Conservation (phyloP, 2,113 vertebrate genomes). For the Lophius piscatorius region DNA sequence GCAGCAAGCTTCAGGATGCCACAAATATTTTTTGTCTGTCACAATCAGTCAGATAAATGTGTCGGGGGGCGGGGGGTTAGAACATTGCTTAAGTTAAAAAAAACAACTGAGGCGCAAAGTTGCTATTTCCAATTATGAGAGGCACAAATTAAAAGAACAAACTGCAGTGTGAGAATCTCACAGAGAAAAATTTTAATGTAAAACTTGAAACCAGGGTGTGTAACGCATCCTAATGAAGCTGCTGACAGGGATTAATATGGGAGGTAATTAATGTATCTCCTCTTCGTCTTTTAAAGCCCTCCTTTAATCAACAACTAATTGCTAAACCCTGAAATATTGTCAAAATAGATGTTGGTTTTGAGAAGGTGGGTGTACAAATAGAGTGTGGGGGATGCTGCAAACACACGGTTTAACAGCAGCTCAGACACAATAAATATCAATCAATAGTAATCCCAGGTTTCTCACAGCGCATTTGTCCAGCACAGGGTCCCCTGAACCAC, state of each 20-base stretch:
- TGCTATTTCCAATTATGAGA: constrained; percentile 70
- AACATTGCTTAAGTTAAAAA: constrained; percentile 53
- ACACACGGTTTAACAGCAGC: constrained; percentile 45
- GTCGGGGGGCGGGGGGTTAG: no score
- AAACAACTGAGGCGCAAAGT: constrained; percentile 59
- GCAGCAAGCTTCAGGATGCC: not conserved
- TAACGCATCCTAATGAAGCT: constrained; percentile 76
- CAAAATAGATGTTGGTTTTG: constrained; percentile 48
- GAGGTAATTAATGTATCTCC: constrained; percentile 73
- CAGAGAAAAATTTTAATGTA: constrained; percentile 75
- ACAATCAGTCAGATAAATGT: constrained; percentile 24
- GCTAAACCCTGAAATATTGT: constrained; percentile 57
- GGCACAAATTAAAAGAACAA: constrained; percentile 77
- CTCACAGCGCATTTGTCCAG: constrained; percentile 18
- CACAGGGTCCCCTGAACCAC: constrained; percentile 34
- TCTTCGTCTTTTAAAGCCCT: constrained; percentile 64
- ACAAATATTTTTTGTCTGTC: constrained; percentile 8
- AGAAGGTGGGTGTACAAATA: constrained; percentile 29
- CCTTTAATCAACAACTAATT: constrained; percentile 78
- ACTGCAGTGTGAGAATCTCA: constrained; percentile 71
- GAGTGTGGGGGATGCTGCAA: constrained; percentile 16
- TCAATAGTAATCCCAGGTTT: constrained; percentile 37
- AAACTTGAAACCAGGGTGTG: constrained; percentile 64
- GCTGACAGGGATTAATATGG: constrained; percentile 77
- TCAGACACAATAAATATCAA: constrained; percentile 56